A percentile compares a stretch with the other conserved stretches of the same genome.
Conservation (phyloP, 2,888 invertebrate genomes). For the Trissoscelio sp. region DNA sequence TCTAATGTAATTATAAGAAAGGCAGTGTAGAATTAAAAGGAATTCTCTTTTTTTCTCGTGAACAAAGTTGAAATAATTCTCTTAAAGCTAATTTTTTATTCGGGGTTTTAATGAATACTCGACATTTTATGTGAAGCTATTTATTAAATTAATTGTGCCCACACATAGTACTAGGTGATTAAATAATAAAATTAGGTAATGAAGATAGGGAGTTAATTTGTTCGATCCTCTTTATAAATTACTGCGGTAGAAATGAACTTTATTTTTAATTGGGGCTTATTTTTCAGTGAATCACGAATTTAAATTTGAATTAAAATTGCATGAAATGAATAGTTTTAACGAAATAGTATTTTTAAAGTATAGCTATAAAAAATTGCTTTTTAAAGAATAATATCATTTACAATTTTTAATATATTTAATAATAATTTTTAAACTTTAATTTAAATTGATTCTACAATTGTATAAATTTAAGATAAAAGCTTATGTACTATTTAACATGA, state of each 20-base stretch:
- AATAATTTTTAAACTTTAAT: too few relatives aligned
- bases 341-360: too few relatives aligned
- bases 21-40: neutral
- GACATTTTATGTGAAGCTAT: constrained; percentile 13
- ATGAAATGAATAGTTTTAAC: too few relatives aligned
- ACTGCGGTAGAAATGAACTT: constrained; percentile 8
- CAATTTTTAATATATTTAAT: too few relatives aligned
- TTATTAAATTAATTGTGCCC: constrained; percentile 21
- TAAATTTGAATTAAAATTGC: too few relatives aligned
- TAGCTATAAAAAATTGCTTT: too few relatives aligned
- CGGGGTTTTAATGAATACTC: constrained; percentile 9
- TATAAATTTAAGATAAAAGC: too few relatives aligned
- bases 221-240: constrained; percentile 28
- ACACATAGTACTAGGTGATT: neutral
- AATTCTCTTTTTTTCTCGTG: neutral
- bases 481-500: too few relatives aligned
- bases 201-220: constrained; percentile 22
- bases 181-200: constrained; percentile 32
- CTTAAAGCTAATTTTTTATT: constrained; percentile 2
- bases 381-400: too few relatives aligned
- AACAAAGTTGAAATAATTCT: constrained; percentile 18
- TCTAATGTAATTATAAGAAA: too few relatives aligned
- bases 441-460: too few relatives aligned
- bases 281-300: neutral
- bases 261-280: constrained; percentile 19